Evolutionary conservation across 2,113 vertebrate species (phyloP).

Genomic region (Dicentrarchus labrax): DNA sequence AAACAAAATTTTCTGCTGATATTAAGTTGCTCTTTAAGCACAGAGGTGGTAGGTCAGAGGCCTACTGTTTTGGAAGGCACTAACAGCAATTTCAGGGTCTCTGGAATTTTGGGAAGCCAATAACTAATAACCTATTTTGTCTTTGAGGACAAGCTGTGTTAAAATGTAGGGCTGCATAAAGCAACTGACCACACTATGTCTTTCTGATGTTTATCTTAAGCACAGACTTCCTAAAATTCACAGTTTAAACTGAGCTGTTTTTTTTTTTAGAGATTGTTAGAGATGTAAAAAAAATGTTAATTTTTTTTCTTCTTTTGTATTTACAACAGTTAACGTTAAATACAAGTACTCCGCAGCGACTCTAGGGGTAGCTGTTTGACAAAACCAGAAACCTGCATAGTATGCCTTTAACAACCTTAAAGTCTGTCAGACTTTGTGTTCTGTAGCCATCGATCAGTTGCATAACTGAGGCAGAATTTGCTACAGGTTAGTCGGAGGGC

Average conservation of each 20-base stretch:
- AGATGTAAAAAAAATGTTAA: background rate
- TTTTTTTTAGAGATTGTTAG: background rate
- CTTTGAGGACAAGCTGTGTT: background rate
- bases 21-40: background rate
- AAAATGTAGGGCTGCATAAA: background rate
- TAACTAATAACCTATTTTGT: background rate
- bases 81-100: background rate
- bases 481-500: slow-evolving; percentile 48
- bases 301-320: too few species aligned
- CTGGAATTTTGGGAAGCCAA: background rate
- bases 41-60: background rate
- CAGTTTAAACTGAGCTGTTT: background rate
- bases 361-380: too few species aligned
- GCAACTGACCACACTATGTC: background rate
- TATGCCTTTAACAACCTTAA: slow-evolving; percentile 31
- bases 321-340: too few species aligned
- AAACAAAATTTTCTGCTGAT: background rate
- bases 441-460: slow-evolving; percentile 44
- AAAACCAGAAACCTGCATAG: background rate
- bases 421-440: slow-evolving; percentile 28
- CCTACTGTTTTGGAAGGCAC: background rate
- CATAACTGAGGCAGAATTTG: slow-evolving; percentile 35
- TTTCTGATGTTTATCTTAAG: background rate
- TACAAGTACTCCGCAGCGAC: too few species aligned
- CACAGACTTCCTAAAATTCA: background rate